Conservation (phyloP, 2,888 invertebrate genomes). For the Deilephila elpenor region DNA sequence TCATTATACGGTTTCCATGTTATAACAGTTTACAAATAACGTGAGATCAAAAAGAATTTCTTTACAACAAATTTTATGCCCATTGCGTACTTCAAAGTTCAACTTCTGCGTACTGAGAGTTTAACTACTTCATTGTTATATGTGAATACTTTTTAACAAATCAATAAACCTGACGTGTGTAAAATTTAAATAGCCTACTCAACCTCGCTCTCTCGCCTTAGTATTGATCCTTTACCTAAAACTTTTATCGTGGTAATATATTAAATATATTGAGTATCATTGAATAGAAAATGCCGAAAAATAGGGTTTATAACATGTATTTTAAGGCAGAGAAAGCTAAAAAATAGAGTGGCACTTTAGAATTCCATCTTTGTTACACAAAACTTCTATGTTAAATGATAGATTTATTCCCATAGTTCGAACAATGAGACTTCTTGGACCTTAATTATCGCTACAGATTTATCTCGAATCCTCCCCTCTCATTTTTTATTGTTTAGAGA, state of each 20-base stretch:
- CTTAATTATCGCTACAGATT: too few relatives aligned
- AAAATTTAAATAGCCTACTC: background rate
- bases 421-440: too few relatives aligned
- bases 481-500: too few relatives aligned
- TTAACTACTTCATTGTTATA: slow-evolving; percentile 12
- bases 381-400: too few relatives aligned
- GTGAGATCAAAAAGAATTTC: slow-evolving; percentile 38
- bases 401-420: too few relatives aligned
- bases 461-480: too few relatives aligned
- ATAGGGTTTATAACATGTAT: background rate
- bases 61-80: slow-evolving; percentile 25
- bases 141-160: slow-evolving; percentile 17
- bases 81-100: slow-evolving; percentile 26
- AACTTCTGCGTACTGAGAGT: slow-evolving; percentile 8
- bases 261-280: background rate
- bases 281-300: background rate
- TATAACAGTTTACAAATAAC: slow-evolving; percentile 36
- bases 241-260: slow-evolving; percentile 1
- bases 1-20: slow-evolving; percentile 27
- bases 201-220: slow-evolving; percentile 17
- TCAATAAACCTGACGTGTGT: slow-evolving; percentile 14
- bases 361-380: background rate
- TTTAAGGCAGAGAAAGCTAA: background rate
- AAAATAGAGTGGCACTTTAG: background rate
- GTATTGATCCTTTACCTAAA: slow-evolving; percentile 1